Percentiles rank a stretch among this genome's conserved stretches.
These are phyloP conservation scores for Sebastes steindachneri DNA, from an alignment of 2,797 vertebrate genomes.

Conservation along the genomic window DNA sequence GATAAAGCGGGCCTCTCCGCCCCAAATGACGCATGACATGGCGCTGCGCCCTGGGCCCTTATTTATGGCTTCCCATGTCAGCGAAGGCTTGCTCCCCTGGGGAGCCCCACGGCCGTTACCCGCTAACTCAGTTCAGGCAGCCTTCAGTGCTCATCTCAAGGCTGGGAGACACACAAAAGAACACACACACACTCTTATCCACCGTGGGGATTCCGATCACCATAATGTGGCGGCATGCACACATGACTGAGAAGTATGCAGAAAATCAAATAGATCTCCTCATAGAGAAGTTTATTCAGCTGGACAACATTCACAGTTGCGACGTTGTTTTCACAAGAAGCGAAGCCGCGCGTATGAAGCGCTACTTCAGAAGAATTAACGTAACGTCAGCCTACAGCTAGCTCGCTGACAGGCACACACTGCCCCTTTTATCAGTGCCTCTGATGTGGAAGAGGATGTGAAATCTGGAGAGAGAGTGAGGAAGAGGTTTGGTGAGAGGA, in stretches of 20 bases:
- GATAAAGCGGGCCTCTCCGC: conserved; percentile 79
- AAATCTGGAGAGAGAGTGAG: conserved; percentile 81
- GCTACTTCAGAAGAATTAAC: conserved; percentile 73
- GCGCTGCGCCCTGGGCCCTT: conserved; percentile 78
- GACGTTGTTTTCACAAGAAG: conserved; percentile 52
- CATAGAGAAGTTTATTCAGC: conserved; percentile 54
- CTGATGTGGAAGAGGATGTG: conserved; percentile 80
- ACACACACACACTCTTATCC: conserved; percentile 13
- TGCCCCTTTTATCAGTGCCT: conserved; percentile 75
- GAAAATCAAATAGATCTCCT: conserved; percentile 61
- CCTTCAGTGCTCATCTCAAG: conserved; percentile 51
- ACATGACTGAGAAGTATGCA: conserved; percentile 43
- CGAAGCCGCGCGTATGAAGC: conserved; percentile 58
- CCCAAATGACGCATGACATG: conserved; percentile 85
- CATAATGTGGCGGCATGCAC: conserved; percentile 45
- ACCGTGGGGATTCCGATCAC: conserved; percentile 46
- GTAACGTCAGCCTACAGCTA: conserved; percentile 62
- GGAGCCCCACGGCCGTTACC: conserved; percentile 70
- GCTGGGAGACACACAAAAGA: conserved; percentile 42
- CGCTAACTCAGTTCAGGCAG: conserved; percentile 58
- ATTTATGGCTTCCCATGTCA: conserved; percentile 88
- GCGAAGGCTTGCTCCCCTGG: conserved; percentile 75
- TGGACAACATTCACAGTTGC: conserved; percentile 43
- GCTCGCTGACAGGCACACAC: conserved; percentile 64
- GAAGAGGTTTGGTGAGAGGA: conserved; percentile 70